Percentiles rank a stretch among this genome's conserved stretches.
Evolutionary conservation across 2,113 vertebrate genomes (phyloP).

Genomic region (Oryctolagus cuniculus): DNA sequence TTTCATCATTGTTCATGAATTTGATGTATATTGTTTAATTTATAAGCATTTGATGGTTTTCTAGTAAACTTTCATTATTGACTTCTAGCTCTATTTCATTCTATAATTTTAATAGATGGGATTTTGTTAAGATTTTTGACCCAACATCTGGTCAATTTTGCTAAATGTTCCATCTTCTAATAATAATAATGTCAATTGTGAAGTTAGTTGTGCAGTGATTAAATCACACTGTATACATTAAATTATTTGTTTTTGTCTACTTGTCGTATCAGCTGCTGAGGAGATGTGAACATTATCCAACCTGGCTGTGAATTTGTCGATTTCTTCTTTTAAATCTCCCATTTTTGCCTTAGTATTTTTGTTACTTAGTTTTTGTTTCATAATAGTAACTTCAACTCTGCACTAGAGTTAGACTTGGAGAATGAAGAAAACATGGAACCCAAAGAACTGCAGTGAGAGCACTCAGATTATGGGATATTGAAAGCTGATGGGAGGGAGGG

Average conservation of each 20-base stretch:
- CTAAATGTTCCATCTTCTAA: neutral
- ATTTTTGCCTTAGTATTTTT: neutral
- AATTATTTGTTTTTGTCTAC: neutral
- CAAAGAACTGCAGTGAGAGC: no score
- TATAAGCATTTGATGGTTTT: neutral
- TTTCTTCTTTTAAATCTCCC: neutral
- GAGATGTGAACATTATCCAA: neutral
- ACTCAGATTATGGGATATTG: no score
- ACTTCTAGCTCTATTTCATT: neutral
- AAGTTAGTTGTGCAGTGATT: neutral
- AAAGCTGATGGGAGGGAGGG: no score
- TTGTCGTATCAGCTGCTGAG: neutral
- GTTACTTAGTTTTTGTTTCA: no score
- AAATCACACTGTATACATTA: neutral
- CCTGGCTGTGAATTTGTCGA: neutral
- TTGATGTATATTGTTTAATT: neutral
- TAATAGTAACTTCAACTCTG: no score
- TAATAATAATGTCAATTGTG: neutral
- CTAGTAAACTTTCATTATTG: neutral
- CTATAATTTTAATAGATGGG: neutral
- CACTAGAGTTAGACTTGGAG: no score
- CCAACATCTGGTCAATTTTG: neutral
- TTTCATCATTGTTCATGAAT: neutral
- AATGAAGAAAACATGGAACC: no score
- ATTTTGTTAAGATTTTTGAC: neutral